These are phyloP conservation scores for Eulemur albifrons DNA, from an alignment of 2,797 vertebrate genomes.

Conservation along the genomic window DNA sequence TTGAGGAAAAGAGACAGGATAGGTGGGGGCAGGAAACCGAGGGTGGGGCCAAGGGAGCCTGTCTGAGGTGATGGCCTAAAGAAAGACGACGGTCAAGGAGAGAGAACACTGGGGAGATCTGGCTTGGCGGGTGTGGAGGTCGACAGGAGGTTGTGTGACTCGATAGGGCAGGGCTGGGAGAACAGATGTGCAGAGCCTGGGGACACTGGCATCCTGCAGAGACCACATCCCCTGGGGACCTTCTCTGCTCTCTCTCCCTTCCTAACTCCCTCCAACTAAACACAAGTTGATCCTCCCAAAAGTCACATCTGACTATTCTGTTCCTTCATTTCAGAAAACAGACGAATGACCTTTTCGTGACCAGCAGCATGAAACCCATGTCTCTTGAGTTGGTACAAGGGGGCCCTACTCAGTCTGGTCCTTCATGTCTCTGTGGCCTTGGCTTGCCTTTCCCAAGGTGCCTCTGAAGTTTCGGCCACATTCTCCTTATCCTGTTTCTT, in stretches of 20 bases:
- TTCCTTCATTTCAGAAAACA: neutral
- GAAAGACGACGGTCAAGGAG: neutral
- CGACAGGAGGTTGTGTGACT: neutral
- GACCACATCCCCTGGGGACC: fast-evolving
- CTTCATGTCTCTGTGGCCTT: neutral
- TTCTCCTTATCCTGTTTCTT: neutral
- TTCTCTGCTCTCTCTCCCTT: neutral
- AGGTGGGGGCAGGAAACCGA: neutral
- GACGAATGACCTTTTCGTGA: neutral
- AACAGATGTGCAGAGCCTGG: neutral
- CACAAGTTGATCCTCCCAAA: neutral
- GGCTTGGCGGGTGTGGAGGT: too few relatives aligned
- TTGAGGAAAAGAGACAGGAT: neutral
- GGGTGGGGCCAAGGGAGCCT: too few relatives aligned
- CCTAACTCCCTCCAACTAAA: neutral
- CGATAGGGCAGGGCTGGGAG: neutral
- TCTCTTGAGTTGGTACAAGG: neutral
- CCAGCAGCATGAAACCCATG: neutral
- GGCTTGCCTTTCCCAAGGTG: neutral
- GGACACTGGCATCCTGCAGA: neutral
- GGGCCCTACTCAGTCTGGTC: neutral
- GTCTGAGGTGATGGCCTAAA: neutral
- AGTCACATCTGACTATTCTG: neutral
- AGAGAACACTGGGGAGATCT: neutral
- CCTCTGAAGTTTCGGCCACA: neutral